Conservation (phyloP, 2,888 invertebrate species). For the Drosophila buzzatii region DNA sequence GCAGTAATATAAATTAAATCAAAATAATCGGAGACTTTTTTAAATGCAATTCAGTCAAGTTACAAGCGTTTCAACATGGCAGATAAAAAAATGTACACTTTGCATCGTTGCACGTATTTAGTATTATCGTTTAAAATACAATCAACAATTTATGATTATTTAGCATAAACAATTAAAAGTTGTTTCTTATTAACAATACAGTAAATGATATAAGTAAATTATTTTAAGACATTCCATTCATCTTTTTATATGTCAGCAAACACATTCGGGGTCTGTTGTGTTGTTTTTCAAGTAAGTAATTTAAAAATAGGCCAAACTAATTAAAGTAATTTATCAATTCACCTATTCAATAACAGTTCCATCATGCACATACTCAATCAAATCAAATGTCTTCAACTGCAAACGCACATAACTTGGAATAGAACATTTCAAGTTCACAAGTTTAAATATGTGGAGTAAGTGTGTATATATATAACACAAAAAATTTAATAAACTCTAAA, state of each 20-base stretch:
- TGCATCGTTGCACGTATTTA: background rate
- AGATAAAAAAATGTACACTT: background rate
- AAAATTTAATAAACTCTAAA: too few species aligned
- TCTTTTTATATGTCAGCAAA: background rate
- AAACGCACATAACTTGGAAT: background rate
- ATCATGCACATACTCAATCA: background rate
- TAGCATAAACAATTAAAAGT: background rate
- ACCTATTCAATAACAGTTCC: background rate
- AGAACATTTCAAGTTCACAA: too few species aligned
- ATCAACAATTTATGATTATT: background rate
- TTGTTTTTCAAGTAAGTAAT: background rate
- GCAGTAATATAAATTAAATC: background rate
- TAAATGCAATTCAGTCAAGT: background rate
- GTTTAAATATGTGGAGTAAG: too few species aligned
- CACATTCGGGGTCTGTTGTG: background rate
- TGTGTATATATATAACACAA: too few species aligned
- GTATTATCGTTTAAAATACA: background rate
- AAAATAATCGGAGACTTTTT: slow-evolving; percentile 5
- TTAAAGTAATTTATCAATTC: background rate
- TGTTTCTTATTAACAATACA: too few species aligned
- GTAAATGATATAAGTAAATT: background rate
- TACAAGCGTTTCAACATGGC: background rate
- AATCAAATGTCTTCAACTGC: background rate
- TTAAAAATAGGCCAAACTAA: background rate
- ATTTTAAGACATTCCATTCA: background rate